Evolutionary conservation across 2,888 invertebrate species (phyloP).

Genomic region (Nemotelus pantherinus): DNA sequence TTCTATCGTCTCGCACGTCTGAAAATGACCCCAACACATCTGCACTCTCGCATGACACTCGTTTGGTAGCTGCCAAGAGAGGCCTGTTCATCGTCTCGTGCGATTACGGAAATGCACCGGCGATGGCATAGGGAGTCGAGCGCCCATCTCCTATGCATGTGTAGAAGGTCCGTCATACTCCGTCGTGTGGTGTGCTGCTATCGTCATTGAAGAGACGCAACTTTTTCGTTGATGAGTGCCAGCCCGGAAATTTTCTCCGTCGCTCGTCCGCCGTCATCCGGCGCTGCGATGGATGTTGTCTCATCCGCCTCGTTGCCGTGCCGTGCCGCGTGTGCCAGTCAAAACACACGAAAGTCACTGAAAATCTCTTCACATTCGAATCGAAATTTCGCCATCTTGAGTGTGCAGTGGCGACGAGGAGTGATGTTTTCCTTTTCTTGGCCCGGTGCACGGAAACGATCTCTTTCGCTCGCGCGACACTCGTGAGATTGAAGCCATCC

Average conservation of each 20-base stretch:
- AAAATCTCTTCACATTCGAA: constrained; percentile 45
- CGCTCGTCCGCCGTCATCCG: constrained; percentile 4
- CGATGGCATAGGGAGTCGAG: neutral
- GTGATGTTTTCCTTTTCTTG: constrained; percentile 26
- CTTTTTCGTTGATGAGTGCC: constrained; percentile 11
- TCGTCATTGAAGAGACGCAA: constrained; percentile 17
- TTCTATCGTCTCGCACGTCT: constrained; percentile 6
- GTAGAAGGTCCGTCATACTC: constrained; percentile 7
- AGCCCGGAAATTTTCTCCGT: constrained; percentile 40
- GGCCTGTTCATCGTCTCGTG: no score
- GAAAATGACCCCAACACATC: neutral
- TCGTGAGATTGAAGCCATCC: neutral
- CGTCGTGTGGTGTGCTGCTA: constrained; percentile 3
- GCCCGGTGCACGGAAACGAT: neutral
- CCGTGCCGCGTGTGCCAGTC: constrained; percentile 11
- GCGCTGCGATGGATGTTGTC: neutral
- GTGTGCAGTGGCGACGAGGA: constrained; percentile 37
- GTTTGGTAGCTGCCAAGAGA: no score
- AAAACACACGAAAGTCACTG: constrained; percentile 49
- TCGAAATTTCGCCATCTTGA: constrained; percentile 52
- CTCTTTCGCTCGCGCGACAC: constrained; percentile 11
- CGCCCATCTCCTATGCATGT: neutral
- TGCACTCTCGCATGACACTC: neutral
- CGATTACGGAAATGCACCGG: constrained; percentile 29
- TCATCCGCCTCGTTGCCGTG: neutral